Conservation (phyloP, 2,888 invertebrate species). For the Nomada lathburiana region DNA sequence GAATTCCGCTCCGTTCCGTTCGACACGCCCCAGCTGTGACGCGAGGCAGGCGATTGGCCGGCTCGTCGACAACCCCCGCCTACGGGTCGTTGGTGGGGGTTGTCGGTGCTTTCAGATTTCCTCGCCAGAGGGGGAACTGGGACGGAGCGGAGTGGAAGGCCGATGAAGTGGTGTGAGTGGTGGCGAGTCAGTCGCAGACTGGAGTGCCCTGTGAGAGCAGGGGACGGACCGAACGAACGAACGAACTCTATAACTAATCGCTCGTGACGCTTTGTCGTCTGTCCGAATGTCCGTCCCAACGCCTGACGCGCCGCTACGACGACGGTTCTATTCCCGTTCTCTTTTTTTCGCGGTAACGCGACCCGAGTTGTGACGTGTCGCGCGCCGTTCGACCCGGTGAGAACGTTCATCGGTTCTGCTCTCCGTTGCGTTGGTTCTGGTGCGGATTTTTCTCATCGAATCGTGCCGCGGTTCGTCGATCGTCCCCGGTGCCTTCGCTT, state of each 20-base stretch:
- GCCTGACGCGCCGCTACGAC: slow-evolving; percentile 40
- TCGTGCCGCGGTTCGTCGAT: background rate
- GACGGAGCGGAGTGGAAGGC: slow-evolving; percentile 77
- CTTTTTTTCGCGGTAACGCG: slow-evolving; percentile 50
- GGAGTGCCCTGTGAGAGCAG: slow-evolving; percentile 84
- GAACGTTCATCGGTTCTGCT: background rate
- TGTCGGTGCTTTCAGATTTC: slow-evolving; percentile 85
- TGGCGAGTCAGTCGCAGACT: slow-evolving; percentile 84
- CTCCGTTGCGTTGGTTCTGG: slow-evolving; percentile 12
- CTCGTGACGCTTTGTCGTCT: slow-evolving; percentile 72
- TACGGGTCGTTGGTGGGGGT: slow-evolving; percentile 81
- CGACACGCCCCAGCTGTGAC: slow-evolving; percentile 47
- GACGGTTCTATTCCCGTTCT: slow-evolving; percentile 26
- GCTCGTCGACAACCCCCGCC: slow-evolving; percentile 80
- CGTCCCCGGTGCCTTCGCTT: background rate
- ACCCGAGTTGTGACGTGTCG: slow-evolving; percentile 43
- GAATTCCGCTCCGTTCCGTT: slow-evolving; percentile 42
- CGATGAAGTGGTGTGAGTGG: slow-evolving; percentile 84
- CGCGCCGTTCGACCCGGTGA: background rate
- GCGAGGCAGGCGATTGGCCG: slow-evolving; percentile 82
- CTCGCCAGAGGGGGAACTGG: slow-evolving; percentile 83
- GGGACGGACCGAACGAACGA: slow-evolving; percentile 80
- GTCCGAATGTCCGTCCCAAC: slow-evolving; percentile 73
- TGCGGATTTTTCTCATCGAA: slow-evolving; percentile 8
- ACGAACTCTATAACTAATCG: slow-evolving; percentile 75